Evolutionary conservation across 2,113 vertebrate genomes (phyloP), one percentile per base, ranked within the genome.

Genomic region (Osmerus eperlanus): DNA sequence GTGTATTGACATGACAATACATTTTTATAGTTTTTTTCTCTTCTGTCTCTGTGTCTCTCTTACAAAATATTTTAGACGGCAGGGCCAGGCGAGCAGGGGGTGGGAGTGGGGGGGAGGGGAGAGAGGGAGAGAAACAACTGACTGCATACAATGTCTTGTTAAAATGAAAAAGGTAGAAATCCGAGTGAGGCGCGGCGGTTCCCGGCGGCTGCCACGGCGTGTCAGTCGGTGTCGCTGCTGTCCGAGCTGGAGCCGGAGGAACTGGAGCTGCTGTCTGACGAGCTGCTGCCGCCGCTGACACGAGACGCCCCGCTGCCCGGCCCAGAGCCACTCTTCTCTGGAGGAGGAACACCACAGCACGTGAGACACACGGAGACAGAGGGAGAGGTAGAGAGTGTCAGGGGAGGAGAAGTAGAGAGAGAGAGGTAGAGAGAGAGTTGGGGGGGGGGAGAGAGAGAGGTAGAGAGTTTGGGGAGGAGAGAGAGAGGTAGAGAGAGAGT

Each of bases 201-300:
- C 21, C 21, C 21, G 21, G 21, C 21, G 21, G 21, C 21, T 1
- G 21, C 21, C 21, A 21, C 21, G 21, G 21, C 21, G 21, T 21
- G 23, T 89, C 84, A 93, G 81, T 91, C 87, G 0, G 92, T 95
- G 82, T 98, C 94, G 12, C 93, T 94, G 92, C 93, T 96, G 91
- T 96, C 95, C 0, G 96, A 95, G 74, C 93, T 95, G 78, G 94
- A 96, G 0, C 93, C 95, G 0, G 91, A 93, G 68, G 94, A 95
- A 77, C 92, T 95, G 90, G 92, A 95, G 89, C 90, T 93, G 2
- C 91, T 95, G 67, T 94, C 95, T 0, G 96, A 98, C 55, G 95
- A 96, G 64, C 90, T 93, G 92, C 93, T 94, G 89, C 88, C 85
- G 74, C 90, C 89, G 75, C 90, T 91, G 65, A 91, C 92, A 25